These are phyloP conservation scores for Empis livida DNA, from an alignment of 2,888 invertebrate genomes.

Conservation along the genomic window DNA sequence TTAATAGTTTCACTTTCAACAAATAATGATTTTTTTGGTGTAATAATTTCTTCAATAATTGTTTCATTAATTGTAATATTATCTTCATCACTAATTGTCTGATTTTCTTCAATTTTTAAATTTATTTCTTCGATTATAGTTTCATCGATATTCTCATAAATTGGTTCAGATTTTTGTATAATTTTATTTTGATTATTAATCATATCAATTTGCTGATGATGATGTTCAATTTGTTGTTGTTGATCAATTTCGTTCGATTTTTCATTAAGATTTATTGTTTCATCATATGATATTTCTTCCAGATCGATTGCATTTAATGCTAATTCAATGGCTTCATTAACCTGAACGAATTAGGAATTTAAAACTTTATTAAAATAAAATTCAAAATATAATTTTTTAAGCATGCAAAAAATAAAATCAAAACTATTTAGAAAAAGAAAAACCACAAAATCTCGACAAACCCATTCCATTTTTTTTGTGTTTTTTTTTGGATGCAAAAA, in stretches of 20 bases:
- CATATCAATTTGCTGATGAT: constrained; percentile 12
- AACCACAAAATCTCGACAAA: too few species aligned
- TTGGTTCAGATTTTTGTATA: constrained; percentile 23
- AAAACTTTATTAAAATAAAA: constrained; percentile 11
- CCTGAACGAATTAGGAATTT: constrained; percentile 32
- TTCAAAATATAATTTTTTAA: constrained; percentile 1
- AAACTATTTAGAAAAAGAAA: constrained; percentile 11
- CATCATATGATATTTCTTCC: constrained; percentile 12
- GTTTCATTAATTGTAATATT: too few species aligned
- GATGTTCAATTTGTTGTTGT: constrained; percentile 11
- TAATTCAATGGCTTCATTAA: constrained; percentile 49
- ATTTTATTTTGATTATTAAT: not conserved
- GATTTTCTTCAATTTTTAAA: too few species aligned
- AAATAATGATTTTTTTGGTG: too few species aligned
- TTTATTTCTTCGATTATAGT: too few species aligned
- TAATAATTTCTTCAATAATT: too few species aligned
- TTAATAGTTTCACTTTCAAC: not conserved
- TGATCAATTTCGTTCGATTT: constrained; percentile 17
- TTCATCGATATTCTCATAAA: constrained; percentile 35
- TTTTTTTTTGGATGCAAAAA: not conserved
- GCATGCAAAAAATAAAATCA: constrained; percentile 12
- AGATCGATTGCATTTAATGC: constrained; percentile 50
- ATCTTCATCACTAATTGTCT: too few species aligned
- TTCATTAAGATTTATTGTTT: constrained; percentile 21
- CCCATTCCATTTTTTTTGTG: too few species aligned